Base-by-base conservation (phyloP, 2,888 invertebrate genomes). In the Epirrhoe tristata region DNA sequence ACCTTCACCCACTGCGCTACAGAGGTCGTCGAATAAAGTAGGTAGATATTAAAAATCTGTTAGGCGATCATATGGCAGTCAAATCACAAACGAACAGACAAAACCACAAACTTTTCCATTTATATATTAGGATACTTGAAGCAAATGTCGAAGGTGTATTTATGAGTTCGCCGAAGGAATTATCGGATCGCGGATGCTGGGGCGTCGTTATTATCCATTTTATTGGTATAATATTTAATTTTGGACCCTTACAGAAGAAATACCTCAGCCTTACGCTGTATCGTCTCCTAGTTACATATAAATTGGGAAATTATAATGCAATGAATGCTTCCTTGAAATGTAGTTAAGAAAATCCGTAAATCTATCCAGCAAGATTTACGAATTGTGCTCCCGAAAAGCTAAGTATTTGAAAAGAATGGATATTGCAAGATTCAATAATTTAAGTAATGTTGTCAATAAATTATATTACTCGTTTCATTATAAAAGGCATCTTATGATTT, bases 181-280 rank as follows among this genome's bases (percentile, higher is more conserved):
- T 92, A 93, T 92, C 92, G 88, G 80, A 70, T 80, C 77, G 80
- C 81, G 93, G 93, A 92, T 89, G 89, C 81, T 74, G 77, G 85
- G 91, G 90, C 87, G 87, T 88, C 89, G 88, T 93, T 93, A 91
- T 88, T 87, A 91, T 92, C 88, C 87, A 85, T 91, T 93, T 93
- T 93, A 93, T 93, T 93, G 93, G 92, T 91, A 93, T 92, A 91
- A 93, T 93, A 93, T 93, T 93, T 93, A 93, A 93, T 93, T 93
- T 93, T 88, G 85, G 88, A 79, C 85, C 84, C 87, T 90, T 85
- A 86, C 10, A 46, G 59, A 52, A 54, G 48, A 54, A 62, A 58
- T 60, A 63, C 60, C 59, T 55, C 5, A 59, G n/a, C 17, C 81
- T 83, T 86, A 84, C 84, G 80, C 82, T 77, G 71, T 78, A 71